Evolutionary conservation across 2,797 vertebrate genomes (phyloP).

Genomic region (Oreochromis grahami): DNA sequence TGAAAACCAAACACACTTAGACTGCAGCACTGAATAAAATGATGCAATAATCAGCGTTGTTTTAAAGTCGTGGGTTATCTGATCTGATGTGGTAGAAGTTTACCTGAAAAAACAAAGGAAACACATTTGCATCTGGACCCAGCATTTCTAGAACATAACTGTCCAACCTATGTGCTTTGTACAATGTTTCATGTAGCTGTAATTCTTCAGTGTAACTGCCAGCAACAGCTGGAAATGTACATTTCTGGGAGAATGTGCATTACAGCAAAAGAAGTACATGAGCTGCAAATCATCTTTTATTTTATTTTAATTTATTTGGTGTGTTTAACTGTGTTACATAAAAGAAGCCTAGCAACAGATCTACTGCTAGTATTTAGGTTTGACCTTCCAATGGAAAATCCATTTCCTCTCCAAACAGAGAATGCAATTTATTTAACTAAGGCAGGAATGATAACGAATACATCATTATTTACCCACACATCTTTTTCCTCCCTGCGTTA

Average conservation of each 20-base stretch:
- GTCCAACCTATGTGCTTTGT: background rate
- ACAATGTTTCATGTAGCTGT: background rate
- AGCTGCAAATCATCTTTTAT: background rate
- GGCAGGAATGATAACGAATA: slow-evolving; percentile 56
- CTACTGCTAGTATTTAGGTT: background rate
- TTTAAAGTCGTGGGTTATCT: slow-evolving; percentile 3
- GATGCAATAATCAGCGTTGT: slow-evolving; percentile 1
- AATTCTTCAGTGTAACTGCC: background rate
- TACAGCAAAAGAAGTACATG: background rate
- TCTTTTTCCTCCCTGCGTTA: background rate
- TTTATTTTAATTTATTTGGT: background rate
- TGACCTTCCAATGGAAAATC: slow-evolving; percentile 53
- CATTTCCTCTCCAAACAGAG: slow-evolving; percentile 19
- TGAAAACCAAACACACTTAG: slow-evolving; percentile 20
- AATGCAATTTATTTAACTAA: slow-evolving; percentile 71
- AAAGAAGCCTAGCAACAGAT: slow-evolving; percentile 4
- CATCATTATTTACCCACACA: slow-evolving; percentile 41
- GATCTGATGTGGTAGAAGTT: slow-evolving; percentile 2
- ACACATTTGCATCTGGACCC: background rate
- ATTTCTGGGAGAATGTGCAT: background rate
- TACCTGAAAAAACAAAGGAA: background rate
- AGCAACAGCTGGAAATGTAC: background rate
- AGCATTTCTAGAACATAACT: background rate
- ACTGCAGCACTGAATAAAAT: background rate
- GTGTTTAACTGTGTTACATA: slow-evolving; percentile 18